Evolutionary conservation across 2,888 invertebrate genomes (phyloP).

Genomic region (Anorthoa munda): DNA sequence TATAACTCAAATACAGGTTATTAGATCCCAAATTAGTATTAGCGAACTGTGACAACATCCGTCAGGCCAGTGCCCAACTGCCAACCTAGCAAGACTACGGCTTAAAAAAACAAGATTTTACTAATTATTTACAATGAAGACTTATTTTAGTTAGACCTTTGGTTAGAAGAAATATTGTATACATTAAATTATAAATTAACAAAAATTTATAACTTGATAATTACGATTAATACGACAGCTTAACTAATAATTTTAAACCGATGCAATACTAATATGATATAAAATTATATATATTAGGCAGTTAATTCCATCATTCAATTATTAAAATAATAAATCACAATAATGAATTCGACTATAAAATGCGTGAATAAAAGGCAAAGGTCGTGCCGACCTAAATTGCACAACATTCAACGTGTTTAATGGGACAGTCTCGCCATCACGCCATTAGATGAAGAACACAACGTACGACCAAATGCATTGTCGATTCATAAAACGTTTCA

Average conservation of each 20-base stretch:
- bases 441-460: constrained; percentile 66
- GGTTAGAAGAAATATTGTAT: neutral
- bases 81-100: constrained; percentile 28
- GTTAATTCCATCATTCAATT: constrained; percentile 39
- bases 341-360: constrained; percentile 56
- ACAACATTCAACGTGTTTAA: constrained; percentile 68
- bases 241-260: neutral
- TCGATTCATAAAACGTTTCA: constrained; percentile 74
- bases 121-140: neutral
- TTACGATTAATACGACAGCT: neutral
- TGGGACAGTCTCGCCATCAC: constrained; percentile 57
- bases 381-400: constrained; percentile 72
- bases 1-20: constrained; percentile 85
- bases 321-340: constrained; percentile 50
- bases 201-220: neutral
- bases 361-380: constrained; percentile 66
- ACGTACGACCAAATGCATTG: constrained; percentile 65
- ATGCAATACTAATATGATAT: constrained; percentile 6
- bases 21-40: constrained; percentile 75
- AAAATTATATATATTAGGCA: constrained; percentile 27
- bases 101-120: constrained; percentile 41
- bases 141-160: neutral
- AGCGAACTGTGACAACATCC: constrained; percentile 76
- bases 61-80: constrained; percentile 52
- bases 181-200: neutral